These are phyloP conservation scores for Esperia sulphurella DNA, from an alignment of 2,888 invertebrate species.

Conservation along the genomic window DNA sequence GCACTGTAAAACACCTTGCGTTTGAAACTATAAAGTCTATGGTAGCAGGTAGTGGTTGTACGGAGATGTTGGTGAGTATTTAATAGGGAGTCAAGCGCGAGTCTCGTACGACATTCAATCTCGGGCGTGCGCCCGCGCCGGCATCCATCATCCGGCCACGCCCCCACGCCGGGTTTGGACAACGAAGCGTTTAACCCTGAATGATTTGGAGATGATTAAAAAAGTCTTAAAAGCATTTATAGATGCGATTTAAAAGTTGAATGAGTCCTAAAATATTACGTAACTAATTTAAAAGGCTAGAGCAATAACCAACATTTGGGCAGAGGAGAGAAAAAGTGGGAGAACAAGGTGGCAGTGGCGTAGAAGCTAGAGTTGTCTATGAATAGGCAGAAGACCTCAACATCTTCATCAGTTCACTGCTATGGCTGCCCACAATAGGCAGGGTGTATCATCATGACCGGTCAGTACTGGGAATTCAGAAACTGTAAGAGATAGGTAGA, in stretches of 20 bases:
- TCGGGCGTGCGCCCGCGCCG: conserved; percentile 25
- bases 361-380: no score
- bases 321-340: no score
- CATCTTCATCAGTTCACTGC: no score
- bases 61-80: not conserved
- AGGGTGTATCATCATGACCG: no score
- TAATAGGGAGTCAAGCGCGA: not conserved
- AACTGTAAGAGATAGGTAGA: no score
- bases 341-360: no score
- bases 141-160: conserved; percentile 69
- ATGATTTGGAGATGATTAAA: conserved; percentile 2
- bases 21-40: not conserved
- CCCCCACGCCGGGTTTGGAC: conserved; percentile 35
- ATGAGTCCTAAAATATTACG: no score
- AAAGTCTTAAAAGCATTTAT: not conserved
- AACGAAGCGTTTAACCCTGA: not conserved
- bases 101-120: conserved; percentile 6
- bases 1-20: not conserved
- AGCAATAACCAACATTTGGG: no score
- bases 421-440: no score
- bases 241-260: not conserved
- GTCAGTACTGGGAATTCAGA: no score
- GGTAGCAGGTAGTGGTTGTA: not conserved
- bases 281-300: no score
- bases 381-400: no score